These are phyloP conservation scores for Tanytarsus gracilentus DNA, from an alignment of 2,888 invertebrate genomes.

Conservation along the genomic window DNA sequence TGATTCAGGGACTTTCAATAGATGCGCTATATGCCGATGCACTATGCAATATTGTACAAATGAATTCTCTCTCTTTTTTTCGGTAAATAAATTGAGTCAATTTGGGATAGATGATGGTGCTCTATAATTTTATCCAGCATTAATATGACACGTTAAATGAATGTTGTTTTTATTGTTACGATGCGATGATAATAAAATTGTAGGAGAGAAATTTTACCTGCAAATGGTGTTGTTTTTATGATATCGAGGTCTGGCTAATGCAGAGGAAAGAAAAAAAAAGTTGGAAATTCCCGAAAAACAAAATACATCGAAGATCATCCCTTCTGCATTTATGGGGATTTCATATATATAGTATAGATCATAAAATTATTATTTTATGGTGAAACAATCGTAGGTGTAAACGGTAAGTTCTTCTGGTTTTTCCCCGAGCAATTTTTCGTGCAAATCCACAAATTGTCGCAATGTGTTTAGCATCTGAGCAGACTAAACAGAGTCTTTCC, in stretches of 20 bases:
- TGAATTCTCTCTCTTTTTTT: no score
- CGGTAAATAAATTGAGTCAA: background rate
- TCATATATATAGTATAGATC: no score
- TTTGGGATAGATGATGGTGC: conserved; percentile 1
- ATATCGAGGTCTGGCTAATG: background rate
- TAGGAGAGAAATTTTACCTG: no score
- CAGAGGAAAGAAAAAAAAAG: background rate
- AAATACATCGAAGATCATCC: no score
- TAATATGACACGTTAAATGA: background rate
- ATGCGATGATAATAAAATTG: no score
- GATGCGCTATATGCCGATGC: background rate
- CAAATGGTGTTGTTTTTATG: background rate
- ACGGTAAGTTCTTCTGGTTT: background rate
- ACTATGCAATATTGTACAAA: background rate
- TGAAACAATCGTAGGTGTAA: background rate
- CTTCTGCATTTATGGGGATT: no score
- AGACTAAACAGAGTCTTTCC: background rate
- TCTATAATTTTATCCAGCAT: background rate
- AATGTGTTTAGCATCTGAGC: conserved; percentile 16
- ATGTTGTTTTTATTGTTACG: background rate
- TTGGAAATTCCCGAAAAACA: background rate
- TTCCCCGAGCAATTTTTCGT: background rate
- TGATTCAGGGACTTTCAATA: background rate
- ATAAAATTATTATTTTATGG: background rate
- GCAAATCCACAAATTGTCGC: no score